Evolutionary conservation across 2,888 invertebrate species (phyloP), one percentile per base, ranked within the genome.

Genomic region (Zele albiditarsus): DNA sequence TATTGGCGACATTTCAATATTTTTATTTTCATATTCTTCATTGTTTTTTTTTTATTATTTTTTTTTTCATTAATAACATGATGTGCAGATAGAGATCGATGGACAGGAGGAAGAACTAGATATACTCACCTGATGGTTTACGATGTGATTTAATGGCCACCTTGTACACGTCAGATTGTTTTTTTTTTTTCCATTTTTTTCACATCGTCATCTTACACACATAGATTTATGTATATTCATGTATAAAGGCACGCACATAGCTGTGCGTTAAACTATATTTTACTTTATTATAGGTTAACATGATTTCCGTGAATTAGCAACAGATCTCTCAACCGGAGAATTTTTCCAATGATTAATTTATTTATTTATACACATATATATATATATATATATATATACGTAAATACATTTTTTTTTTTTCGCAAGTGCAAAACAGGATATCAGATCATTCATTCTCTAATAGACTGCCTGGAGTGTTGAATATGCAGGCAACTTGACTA

Each of bases 81-180:
- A 77, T 66, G 46, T 60, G 66, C 16, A 66, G 66, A 66, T 66
- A 66, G 46, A 70, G 70, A 72, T 66, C 53, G 23, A 58, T 73
- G 67, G 81, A 83, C 81, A 81, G 79, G 76, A 83, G 81, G 81
- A 75, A 78, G 74, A 73, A 78, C 73, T 63, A 63, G 28, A 76
- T 62, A 72, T 72, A 6, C 20, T 57, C 65, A 58, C 69, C 76
- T 78, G 78, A 77, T 80, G 78, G 73, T 80, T 80, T 77, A 80
- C 73, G 69, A 79, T 74, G 77, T 77, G 79, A 73, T 42, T 72
- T 79, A 81, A 81, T 79, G 70, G 71, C 73, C 73, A 77, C 75
- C 78, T 78, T 79, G 68, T 27, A 62, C 53, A 53, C 62, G 63
- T 71, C 71, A 62, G 63, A 62, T 27, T 63, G 33, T 28, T 65